A percentile compares a stretch with the other conserved stretches of the same genome.
Conservation (phyloP, 2,113 vertebrate species). For the Oreochromis aureus region DNA sequence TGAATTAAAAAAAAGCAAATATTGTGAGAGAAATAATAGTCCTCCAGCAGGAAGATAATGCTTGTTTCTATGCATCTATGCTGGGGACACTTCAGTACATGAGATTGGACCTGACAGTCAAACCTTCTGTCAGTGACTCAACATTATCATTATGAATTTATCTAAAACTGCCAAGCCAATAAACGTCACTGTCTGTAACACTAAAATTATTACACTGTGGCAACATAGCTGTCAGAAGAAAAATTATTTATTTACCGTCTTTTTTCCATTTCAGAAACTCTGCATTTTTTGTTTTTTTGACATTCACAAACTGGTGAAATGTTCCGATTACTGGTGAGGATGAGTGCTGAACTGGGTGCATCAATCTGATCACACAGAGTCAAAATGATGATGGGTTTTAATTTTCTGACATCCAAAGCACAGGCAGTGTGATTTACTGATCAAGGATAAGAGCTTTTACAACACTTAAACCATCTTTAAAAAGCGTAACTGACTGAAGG, state of each 20-base stretch:
- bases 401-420: not conserved
- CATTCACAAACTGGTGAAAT: not conserved
- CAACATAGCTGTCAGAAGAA: not conserved
- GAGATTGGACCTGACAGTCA: not conserved
- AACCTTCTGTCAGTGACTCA: not conserved
- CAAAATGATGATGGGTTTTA: not conserved
- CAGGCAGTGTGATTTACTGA: not conserved
- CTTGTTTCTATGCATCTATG: not conserved
- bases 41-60: not conserved
- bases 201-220: not conserved
- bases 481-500: not conserved
- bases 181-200: rapidly evolving
- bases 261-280: not conserved
- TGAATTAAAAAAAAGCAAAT: not conserved
- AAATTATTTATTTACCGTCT: not conserved
- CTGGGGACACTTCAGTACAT: not conserved
- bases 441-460: not conserved
- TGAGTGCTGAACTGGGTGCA: not conserved
- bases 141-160: not conserved
- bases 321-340: not conserved
- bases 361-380: not conserved
- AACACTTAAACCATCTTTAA: not conserved
- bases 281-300: not conserved
- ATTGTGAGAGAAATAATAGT: not conserved
- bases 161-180: not conserved